Conservation (phyloP, 2,113 vertebrate species). For the Procapra przewalskii region DNA sequence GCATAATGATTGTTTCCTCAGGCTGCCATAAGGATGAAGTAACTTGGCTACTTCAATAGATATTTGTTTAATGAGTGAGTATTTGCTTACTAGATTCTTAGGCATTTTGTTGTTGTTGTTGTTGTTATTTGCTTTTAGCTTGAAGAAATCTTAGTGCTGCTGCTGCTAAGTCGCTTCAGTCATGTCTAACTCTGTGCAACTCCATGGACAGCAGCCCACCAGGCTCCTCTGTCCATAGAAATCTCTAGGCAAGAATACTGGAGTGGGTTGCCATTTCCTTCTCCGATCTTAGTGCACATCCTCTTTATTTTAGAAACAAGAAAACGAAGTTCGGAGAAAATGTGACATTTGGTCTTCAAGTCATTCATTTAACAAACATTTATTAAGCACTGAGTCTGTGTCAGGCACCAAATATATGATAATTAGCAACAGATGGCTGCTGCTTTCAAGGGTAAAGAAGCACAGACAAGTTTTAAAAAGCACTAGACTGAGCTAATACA, state of each 20-base stretch:
- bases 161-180: not conserved
- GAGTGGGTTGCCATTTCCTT: not conserved
- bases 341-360: not conserved
- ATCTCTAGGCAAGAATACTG: not conserved
- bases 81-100: not conserved
- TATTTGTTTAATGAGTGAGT: not conserved
- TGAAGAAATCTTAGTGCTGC: not conserved
- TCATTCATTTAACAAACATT: not conserved
- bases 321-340: constrained; percentile 10
- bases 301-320: not conserved
- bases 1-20: not conserved
- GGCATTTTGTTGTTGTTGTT: not conserved
- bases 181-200: accelerated
- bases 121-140: not conserved
- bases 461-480: not conserved
- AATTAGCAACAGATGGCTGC: not conserved
- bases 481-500: not conserved
- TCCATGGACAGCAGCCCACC: not conserved
- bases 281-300: not conserved
- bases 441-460: not conserved
- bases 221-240: not conserved
- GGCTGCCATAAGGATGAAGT: not conserved
- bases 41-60: not conserved
- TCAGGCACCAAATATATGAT: not conserved
- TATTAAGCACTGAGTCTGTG: not conserved